These are phyloP conservation scores for Agrotis clavis DNA, from an alignment of 2,888 invertebrate species.

Conservation along the genomic window DNA sequence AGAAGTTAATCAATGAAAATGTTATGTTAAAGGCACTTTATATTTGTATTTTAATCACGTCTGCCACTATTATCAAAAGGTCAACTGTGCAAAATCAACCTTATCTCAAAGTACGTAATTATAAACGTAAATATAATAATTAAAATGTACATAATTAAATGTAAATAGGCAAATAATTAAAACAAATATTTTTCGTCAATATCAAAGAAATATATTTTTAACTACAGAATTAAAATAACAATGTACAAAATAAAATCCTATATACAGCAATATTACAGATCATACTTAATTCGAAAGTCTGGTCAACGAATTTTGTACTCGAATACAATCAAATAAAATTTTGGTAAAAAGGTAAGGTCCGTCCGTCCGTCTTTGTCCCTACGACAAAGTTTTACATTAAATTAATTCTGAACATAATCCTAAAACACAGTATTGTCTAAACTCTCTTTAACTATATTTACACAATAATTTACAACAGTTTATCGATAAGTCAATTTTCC, in stretches of 20 bases:
- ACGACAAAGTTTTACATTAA: conserved; percentile 68
- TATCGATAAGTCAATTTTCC: conserved; percentile 47
- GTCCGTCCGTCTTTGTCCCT: too few species aligned
- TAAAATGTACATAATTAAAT: conserved; percentile 55
- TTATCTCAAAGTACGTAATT: conserved; percentile 61
- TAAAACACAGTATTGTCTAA: conserved; percentile 62
- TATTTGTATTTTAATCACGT: conserved; percentile 64
- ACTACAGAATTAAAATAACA: conserved; percentile 80
- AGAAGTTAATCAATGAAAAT: conserved; percentile 67
- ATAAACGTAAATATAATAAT: conserved; percentile 54
- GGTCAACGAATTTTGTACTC: conserved; percentile 77
- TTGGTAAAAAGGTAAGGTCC: conserved; percentile 78
- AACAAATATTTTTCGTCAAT: conserved; percentile 70
- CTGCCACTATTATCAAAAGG: conserved; percentile 58
- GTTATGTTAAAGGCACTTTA: conserved; percentile 58
- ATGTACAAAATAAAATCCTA: conserved; percentile 79
- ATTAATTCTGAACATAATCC: conserved; percentile 63
- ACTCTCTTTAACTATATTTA: conserved; percentile 71
- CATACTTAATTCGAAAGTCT: conserved; percentile 67
- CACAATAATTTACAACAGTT: conserved; percentile 76
- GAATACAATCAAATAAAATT: conserved; percentile 70
- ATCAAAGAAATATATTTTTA: conserved; percentile 85
- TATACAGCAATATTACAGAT: conserved; percentile 78
- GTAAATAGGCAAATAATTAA: conserved; percentile 58
- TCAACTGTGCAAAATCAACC: conserved; percentile 60